These are phyloP conservation scores for Carlito syrichta DNA, from an alignment of 2,113 vertebrate species.

Conservation along the genomic window DNA sequence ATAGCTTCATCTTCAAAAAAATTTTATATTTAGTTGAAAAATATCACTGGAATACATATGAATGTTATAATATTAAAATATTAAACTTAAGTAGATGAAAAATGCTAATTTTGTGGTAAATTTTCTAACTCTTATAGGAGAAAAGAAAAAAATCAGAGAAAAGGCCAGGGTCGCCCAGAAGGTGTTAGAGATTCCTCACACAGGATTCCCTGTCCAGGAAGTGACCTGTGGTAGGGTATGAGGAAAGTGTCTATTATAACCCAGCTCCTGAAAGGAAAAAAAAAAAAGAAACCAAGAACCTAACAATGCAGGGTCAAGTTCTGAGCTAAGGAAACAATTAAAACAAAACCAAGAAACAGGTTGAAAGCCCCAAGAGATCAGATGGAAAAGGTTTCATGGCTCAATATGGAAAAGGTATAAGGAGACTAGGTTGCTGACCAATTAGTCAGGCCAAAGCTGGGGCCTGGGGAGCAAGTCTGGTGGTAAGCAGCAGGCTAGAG, in stretches of 20 bases:
- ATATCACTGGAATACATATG: not conserved
- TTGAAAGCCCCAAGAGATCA: not conserved
- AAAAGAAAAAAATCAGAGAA: not conserved
- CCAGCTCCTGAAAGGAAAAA: not conserved
- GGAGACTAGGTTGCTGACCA: not conserved
- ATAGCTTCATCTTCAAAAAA: not conserved
- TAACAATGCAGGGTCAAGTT: not conserved
- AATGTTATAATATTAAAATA: constrained; percentile 11
- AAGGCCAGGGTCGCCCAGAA: not conserved
- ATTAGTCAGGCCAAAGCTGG: not conserved
- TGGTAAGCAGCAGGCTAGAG: not conserved
- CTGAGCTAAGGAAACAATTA: not conserved
- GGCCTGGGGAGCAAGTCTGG: not conserved
- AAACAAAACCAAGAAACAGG: not conserved
- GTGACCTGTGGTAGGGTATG: not conserved
- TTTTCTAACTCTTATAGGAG: not conserved
- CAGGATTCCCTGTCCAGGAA: not conserved
- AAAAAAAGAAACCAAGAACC: not conserved
- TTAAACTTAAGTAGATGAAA: not conserved
- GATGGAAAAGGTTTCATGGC: not conserved
- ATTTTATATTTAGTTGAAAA: not conserved
- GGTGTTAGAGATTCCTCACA: not conserved
- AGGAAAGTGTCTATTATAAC: not conserved
- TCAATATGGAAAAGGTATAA: not conserved
- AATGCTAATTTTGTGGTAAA: not conserved